Evolutionary conservation across 2,113 vertebrate genomes (phyloP).

Genomic region (Pachycephala philippinensis): DNA sequence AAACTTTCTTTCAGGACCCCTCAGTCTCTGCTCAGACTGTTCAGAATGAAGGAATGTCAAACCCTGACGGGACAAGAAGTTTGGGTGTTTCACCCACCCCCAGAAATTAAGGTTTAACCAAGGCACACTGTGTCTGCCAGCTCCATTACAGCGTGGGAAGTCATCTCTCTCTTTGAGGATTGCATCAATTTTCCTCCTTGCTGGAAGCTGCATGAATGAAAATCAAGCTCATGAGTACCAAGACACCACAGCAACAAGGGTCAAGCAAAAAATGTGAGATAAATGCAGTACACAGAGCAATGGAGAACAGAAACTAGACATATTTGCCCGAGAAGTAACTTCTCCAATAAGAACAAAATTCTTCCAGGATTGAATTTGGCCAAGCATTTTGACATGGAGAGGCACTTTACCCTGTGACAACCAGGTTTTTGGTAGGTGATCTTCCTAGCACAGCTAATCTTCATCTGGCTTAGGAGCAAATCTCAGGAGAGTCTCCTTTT

Average conservation of each 20-base stretch:
- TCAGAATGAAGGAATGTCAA: neutral
- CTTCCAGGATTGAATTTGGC: neutral
- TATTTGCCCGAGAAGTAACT: neutral
- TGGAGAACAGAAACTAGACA: neutral
- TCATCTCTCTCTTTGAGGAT: neutral
- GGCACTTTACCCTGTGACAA: neutral
- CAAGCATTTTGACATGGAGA: neutral
- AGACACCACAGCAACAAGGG: neutral
- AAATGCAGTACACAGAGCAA: neutral
- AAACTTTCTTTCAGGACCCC: neutral
- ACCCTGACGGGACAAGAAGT: fast-evolving
- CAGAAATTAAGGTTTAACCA: neutral
- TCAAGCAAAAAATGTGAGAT: neutral
- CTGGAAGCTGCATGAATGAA: neutral
- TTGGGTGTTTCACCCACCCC: neutral
- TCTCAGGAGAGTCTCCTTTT: neutral
- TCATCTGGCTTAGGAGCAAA: neutral
- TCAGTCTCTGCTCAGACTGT: neutral
- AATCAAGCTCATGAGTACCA: neutral
- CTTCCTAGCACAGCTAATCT: neutral
- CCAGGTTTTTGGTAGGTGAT: neutral
- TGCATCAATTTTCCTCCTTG: neutral
- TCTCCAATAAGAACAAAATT: neutral
- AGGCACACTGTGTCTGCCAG: neutral
- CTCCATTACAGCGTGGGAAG: neutral